phyloP scores from a whole-genome alignment of 2,797 vertebrate genomes.

The Poecilia picta region DNA sequence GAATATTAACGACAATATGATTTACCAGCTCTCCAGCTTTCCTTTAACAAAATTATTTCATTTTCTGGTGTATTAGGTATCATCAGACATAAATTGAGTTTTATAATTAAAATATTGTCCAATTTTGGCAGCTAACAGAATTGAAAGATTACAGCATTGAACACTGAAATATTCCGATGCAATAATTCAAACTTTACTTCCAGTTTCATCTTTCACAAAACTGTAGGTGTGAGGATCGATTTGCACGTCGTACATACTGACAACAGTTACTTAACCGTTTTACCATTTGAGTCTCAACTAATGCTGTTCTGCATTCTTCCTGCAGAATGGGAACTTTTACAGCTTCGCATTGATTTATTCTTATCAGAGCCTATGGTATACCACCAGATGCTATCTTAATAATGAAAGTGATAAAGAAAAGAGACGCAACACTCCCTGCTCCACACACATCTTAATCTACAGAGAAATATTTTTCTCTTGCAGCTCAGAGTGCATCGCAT shows the following conservation, averaged over 20 bases:
- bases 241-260: slow-evolving; percentile 55
- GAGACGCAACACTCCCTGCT: background rate
- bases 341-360: slow-evolving; percentile 24
- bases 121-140: background rate
- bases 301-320: slow-evolving; percentile 16
- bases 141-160: background rate
- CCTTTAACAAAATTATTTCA: background rate
- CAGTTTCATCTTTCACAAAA: slow-evolving; percentile 10
- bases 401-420: slow-evolving; percentile 19
- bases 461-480: background rate
- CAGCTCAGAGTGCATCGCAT: background rate
- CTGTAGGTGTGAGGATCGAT: slow-evolving; percentile 13
- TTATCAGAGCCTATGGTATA: background rate
- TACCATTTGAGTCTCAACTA: slow-evolving; percentile 27
- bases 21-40: slow-evolving; percentile 5
- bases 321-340: slow-evolving; percentile 7
- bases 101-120: background rate
- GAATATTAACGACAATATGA: slow-evolving; percentile 3
- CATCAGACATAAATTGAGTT: background rate
- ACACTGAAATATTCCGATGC: too few species aligned
- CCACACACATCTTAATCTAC: slow-evolving; percentile 6
- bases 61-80: slow-evolving; percentile 1
- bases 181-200: slow-evolving; percentile 40
- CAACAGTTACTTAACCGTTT: slow-evolving; percentile 28
- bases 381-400: slow-evolving; percentile 11